Percentiles rank a stretch among this genome's conserved stretches.
Evolutionary conservation across 2,888 invertebrate species (phyloP).

Genomic region (Gastracanthus pulcherrimus): DNA sequence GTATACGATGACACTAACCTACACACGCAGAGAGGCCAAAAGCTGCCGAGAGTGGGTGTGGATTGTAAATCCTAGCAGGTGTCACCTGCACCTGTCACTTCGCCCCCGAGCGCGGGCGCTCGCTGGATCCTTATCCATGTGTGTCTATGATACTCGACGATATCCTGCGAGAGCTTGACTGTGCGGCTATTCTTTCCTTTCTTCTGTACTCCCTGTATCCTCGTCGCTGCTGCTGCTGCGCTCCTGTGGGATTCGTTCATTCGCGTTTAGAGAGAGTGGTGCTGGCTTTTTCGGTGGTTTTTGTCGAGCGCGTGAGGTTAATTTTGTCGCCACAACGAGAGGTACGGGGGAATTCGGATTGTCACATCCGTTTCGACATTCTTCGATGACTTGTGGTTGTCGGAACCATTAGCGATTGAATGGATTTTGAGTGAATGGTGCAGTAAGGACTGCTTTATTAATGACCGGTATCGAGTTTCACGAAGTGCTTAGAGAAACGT

Average conservation of each 20-base stretch:
- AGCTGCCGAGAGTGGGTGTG: conserved; percentile 50
- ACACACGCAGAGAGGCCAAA: too few species aligned
- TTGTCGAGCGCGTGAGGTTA: not conserved
- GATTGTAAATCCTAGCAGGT: conserved; percentile 69
- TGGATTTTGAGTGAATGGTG: too few species aligned
- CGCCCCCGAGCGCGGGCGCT: too few species aligned
- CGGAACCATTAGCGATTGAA: conserved; percentile 14
- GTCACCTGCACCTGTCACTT: conserved; percentile 68
- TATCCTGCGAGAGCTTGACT: not conserved
- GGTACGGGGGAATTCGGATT: not conserved
- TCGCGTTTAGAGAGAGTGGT: too few species aligned
- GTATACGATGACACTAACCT: not conserved
- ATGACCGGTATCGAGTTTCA: not conserved
- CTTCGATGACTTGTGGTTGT: conserved; percentile 24
- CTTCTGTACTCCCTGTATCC: not conserved
- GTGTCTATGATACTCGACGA: conserved; percentile 30
- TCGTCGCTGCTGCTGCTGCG: not conserved
- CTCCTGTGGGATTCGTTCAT: not conserved
- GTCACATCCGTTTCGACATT: conserved; percentile 41
- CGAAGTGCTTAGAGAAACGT: not conserved
- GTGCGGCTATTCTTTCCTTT: not conserved
- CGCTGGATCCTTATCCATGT: conserved; percentile 32
- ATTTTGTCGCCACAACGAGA: not conserved
- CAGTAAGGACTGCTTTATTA: conserved; percentile 22
- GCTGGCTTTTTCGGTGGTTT: not conserved